These are phyloP conservation scores for Xiphophorus couchianus DNA, from an alignment of 2,113 vertebrate species.

Conservation along the genomic window DNA sequence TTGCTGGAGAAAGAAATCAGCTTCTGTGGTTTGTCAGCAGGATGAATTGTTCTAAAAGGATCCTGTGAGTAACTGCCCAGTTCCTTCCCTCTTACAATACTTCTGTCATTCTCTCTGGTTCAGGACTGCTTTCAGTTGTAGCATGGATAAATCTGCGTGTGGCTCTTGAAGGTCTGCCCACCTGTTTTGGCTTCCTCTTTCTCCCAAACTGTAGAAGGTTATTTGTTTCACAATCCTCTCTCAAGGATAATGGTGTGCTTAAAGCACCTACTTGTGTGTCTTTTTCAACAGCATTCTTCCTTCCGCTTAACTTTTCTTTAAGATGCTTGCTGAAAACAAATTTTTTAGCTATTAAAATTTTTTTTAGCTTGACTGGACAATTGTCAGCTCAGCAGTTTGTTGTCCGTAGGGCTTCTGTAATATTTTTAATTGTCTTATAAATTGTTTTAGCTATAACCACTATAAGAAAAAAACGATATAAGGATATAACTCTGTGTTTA, in stretches of 20 bases:
- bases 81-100: background rate
- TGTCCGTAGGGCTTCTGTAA: background rate
- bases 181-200: background rate
- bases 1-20: background rate
- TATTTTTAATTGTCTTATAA: background rate
- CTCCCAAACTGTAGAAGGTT: background rate
- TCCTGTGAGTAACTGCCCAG: background rate
- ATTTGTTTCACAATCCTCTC: background rate
- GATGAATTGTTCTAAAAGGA: background rate
- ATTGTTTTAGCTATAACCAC: no score
- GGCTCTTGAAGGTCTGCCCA: background rate
- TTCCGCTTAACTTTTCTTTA: background rate
- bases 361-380: background rate
- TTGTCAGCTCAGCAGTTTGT: background rate
- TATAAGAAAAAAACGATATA: no score
- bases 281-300: background rate
- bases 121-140: no score
- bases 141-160: no score
- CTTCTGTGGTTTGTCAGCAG: background rate
- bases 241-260: background rate
- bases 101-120: no score
- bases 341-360: background rate
- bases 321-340: background rate
- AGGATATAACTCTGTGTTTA: no score
- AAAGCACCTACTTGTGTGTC: no score